Evolutionary conservation across 1,140 invertebrate species (phyloP), one percentile per base, ranked within the genome.

Genomic region (Monochamus saltuarius): DNA sequence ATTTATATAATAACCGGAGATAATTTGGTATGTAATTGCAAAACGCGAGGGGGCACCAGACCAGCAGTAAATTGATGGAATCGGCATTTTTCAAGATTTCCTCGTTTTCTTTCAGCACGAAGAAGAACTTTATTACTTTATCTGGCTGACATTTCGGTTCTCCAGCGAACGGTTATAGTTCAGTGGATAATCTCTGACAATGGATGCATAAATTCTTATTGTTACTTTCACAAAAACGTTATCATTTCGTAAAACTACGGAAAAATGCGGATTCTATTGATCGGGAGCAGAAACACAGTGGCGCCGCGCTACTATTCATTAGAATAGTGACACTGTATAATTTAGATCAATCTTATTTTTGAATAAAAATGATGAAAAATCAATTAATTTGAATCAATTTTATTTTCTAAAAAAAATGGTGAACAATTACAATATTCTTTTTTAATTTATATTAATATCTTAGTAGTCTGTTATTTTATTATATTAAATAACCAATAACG

Each of bases 151-250:
- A 65, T 65, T 65, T 65, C 35, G 49, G 54, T 57, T 16, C 42
- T 22, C 51, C 55, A 37, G 45, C 59, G 49, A 64, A 64, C 56
- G 63, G 63, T 65, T 65, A 65, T 65, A 65, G 63, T 65, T 65
- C 63, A 65, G 54, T 65, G 63, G 59, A 58, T 65, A 56, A 65
- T 61, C 59, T 61, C 59, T 62, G 56, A 65, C 63, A 65, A 65
- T 65, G 58, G 63, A 65, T 62, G 52, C 63, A 65, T 65, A 65
- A 65, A 65, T 65, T 61, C 59, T 61, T 40, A 62, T 62, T 62
- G 63, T 62, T 45, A 65, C 63, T 65, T 65, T 65, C 63, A 62
- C 63, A 65, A 58, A 65, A 65, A 61, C 58, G 56, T 65, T 56
- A 50, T 62, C 53, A 65, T 65, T 61, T 65, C 56, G 60, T 54